Evolutionary conservation across 1,140 invertebrate genomes (phyloP).

Genomic region (Pantala flavescens): DNA sequence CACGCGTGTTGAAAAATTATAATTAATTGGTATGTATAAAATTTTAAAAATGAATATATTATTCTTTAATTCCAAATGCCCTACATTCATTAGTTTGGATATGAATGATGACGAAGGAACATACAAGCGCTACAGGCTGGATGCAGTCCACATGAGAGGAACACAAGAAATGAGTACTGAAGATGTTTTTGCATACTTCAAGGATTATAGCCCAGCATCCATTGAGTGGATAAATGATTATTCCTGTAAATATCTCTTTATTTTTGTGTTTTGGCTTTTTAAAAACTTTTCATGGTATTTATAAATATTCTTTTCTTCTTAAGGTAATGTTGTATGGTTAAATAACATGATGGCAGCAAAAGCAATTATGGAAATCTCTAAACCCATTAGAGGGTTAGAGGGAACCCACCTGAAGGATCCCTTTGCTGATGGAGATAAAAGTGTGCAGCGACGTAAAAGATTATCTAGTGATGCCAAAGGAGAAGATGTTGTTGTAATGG

Average conservation of each 20-base stretch:
- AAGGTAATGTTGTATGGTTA: constrained; percentile 66
- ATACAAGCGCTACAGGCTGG: constrained; percentile 50
- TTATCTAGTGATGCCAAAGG: constrained; percentile 19
- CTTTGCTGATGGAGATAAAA: constrained; percentile 33
- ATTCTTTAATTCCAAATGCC: no score
- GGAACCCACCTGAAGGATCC: constrained; percentile 26
- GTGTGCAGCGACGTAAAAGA: constrained; percentile 25
- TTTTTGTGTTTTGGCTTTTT: no score
- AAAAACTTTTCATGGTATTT: not conserved
- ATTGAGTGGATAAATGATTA: constrained; percentile 73
- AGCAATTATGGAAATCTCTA: constrained; percentile 51
- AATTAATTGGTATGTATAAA: no score
- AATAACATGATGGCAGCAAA: constrained; percentile 58
- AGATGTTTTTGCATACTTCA: constrained; percentile 69
- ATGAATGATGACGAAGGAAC: constrained; percentile 41
- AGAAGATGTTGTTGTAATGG: constrained; percentile 29
- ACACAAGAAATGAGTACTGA: constrained; percentile 61
- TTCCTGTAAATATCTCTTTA: constrained; percentile 43
- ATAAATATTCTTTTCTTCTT: constrained; percentile 13
- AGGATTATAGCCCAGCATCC: constrained; percentile 55
- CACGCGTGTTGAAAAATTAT: no score
- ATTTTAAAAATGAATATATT: no score
- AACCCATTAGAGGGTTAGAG: constrained; percentile 36
- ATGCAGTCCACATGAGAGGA: constrained; percentile 63
- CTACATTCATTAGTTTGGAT: constrained; percentile 42